Evolutionary conservation across 2,888 invertebrate genomes (phyloP).

Genomic region (Dinocampus coccinellae): DNA sequence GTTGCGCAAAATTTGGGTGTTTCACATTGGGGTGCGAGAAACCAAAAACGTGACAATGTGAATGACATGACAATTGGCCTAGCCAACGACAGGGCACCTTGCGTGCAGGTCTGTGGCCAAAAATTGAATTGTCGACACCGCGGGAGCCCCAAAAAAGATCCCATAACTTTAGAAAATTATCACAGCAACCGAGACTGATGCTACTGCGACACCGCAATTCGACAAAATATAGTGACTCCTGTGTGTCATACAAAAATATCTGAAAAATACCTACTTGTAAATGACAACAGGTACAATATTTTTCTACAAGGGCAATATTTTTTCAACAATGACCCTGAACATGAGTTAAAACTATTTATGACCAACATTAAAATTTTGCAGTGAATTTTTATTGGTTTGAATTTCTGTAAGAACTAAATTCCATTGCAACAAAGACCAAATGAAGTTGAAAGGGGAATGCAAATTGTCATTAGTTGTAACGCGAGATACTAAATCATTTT

Average conservation of each 20-base stretch:
- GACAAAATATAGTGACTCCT: conserved; percentile 16
- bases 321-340: conserved; percentile 6
- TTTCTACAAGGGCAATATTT: not conserved
- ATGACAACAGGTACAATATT: conserved; percentile 8
- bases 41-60: conserved; percentile 37
- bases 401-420: not conserved
- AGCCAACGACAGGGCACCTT: conserved; percentile 46
- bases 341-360: not conserved
- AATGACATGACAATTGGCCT: conserved; percentile 14
- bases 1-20: conserved; percentile 59
- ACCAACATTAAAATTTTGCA: conserved; percentile 17
- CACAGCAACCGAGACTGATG: not conserved
- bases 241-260: conserved; percentile 9
- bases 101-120: conserved; percentile 53
- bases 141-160: conserved; percentile 38
- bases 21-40: conserved; percentile 44
- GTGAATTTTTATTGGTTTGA: not conserved
- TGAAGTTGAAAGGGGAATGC: not conserved
- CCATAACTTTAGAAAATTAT: not conserved
- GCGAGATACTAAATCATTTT: not conserved
- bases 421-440: not conserved
- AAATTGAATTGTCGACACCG: conserved; percentile 47
- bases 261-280: not conserved
- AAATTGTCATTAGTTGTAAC: not conserved
- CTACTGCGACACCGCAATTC: not conserved